These are phyloP conservation scores for Anthonomus grandis DNA, from an alignment of 1,140 invertebrate species.

Conservation along the genomic window DNA sequence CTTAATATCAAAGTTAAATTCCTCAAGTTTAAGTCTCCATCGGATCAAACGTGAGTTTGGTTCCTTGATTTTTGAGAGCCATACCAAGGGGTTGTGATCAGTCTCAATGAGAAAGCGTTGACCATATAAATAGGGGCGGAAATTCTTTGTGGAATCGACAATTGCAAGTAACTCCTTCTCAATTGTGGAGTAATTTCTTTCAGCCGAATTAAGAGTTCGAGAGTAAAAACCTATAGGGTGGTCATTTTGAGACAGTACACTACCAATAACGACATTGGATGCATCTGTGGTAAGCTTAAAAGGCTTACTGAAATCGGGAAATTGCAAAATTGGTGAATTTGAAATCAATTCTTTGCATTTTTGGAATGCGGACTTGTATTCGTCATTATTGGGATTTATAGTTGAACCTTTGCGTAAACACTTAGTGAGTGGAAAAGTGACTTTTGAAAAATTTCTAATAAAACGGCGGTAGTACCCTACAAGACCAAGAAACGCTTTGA, in stretches of 20 bases:
- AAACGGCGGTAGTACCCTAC: conserved; percentile 29
- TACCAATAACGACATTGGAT: conserved; percentile 42
- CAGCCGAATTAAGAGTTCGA: conserved; percentile 36
- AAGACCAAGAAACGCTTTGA: conserved; percentile 31
- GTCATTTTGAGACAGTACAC: conserved; percentile 43
- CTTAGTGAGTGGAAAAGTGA: conserved; percentile 8
- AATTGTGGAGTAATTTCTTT: conserved; percentile 38
- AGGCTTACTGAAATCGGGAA: conserved; percentile 40
- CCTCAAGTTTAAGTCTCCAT: conserved; percentile 46
- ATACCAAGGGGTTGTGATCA: conserved; percentile 31
- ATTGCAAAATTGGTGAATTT: conserved; percentile 39
- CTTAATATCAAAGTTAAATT: conserved; percentile 50
- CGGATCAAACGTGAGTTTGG: conserved; percentile 47
- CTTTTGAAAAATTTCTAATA: conserved; percentile 25
- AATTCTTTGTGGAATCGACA: conserved; percentile 28
- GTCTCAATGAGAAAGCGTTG: conserved; percentile 28
- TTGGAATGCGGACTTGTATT: conserved; percentile 31
- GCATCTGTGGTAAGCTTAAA: conserved; percentile 49
- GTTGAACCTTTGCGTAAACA: conserved; percentile 38
- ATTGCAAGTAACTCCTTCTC: conserved; percentile 42
- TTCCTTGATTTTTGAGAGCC: conserved; percentile 49
- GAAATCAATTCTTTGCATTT: conserved; percentile 37
- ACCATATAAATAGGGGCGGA: conserved; percentile 35
- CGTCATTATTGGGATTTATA: not conserved
- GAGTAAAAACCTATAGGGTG: conserved; percentile 43